phyloP scores from a whole-genome alignment of 2,888 invertebrate genomes.

The Dryobota labecula region DNA sequence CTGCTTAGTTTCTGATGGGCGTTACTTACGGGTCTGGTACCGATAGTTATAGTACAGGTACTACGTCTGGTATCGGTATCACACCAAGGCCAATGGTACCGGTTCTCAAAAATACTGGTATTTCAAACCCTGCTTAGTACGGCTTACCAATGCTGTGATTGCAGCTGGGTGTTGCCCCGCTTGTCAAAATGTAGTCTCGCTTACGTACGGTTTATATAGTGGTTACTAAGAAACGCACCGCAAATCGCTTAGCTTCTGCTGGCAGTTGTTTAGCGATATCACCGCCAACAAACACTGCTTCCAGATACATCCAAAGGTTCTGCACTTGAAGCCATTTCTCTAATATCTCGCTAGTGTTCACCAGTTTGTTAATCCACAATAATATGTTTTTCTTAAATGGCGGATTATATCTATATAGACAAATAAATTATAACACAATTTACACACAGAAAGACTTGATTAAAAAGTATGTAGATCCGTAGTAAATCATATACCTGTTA shows the following conservation, averaged over 20 bases:
- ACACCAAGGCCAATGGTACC: neutral
- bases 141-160: neutral
- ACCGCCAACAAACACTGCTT: conserved; percentile 97
- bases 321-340: conserved; percentile 97
- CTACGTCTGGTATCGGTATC: neutral
- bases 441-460: neutral
- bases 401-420: conserved; percentile 93
- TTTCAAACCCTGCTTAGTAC: neutral
- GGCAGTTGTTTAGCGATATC: conserved; percentile 97
- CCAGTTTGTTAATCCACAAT: conserved; percentile 94
- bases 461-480: neutral
- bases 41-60: neutral
- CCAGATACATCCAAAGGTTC: conserved; percentile 97
- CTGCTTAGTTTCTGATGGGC: neutral
- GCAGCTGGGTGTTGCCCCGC: too few species aligned
- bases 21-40: neutral
- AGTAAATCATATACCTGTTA: conserved; percentile 91
- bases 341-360: conserved; percentile 95
- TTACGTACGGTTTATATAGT: neutral
- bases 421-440: neutral
- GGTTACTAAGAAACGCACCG: conserved; percentile 79
- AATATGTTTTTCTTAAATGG: conserved; percentile 96
- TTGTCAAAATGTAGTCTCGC: neutral
- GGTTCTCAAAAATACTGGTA: neutral
- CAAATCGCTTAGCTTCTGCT: conserved; percentile 94